Evolutionary conservation across 2,888 invertebrate species (phyloP).

Genomic region (Diarsia dahlii): DNA sequence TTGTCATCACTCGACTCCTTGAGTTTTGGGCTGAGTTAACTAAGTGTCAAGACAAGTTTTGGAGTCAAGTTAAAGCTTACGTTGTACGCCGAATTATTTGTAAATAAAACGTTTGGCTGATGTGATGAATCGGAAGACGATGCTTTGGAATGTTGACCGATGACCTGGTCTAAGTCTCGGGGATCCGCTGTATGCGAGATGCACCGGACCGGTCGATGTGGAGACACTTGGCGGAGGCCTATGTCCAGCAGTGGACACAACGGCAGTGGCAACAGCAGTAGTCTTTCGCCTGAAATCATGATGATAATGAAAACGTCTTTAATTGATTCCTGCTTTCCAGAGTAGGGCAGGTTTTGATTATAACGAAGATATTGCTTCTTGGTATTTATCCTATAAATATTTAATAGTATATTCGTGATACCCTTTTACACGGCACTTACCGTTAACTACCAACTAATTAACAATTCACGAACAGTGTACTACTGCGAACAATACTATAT

Average conservation of each 20-base stretch:
- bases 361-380: background rate
- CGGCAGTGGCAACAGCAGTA: no score
- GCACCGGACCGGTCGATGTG: no score
- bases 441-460: constrained; percentile 47
- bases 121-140: no score
- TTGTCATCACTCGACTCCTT: background rate
- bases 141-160: no score
- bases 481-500: constrained; percentile 49
- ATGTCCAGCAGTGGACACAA: no score
- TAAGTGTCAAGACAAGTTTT: background rate
- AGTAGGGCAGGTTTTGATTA: background rate
- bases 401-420: background rate
- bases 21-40: background rate
- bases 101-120: background rate
- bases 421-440: constrained; percentile 22
- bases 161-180: no score
- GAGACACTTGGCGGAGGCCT: no score
- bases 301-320: no score
- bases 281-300: no score
- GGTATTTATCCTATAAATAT: background rate
- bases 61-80: background rate
- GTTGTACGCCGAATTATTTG: background rate
- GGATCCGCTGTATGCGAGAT: no score
- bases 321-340: background rate
- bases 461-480: constrained; percentile 50